These are phyloP conservation scores for Chlamydotis undulata DNA, from an alignment of 2,113 vertebrate genomes.

Conservation along the genomic window DNA sequence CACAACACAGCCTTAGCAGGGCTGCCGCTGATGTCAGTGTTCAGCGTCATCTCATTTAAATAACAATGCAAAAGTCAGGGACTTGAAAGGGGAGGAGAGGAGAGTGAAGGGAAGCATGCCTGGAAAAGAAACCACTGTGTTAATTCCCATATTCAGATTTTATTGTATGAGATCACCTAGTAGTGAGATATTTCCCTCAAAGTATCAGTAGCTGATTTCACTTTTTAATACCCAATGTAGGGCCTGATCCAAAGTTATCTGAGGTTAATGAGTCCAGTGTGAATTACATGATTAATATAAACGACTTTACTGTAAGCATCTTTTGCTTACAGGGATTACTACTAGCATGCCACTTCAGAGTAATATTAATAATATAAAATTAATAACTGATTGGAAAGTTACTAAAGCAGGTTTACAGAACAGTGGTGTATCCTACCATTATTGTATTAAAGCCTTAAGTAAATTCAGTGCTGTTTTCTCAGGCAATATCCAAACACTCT, in stretches of 20 bases:
- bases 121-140: neutral
- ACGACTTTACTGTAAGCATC: neutral
- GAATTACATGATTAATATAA: constrained; percentile 33
- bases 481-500: neutral
- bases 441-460: neutral
- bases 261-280: neutral
- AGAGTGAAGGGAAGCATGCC: neutral
- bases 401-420: neutral
- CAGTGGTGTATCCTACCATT: neutral
- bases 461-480: neutral
- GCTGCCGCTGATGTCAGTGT: neutral
- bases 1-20: neutral
- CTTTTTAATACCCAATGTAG: neutral
- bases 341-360: neutral
- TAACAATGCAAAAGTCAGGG: neutral
- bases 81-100: neutral
- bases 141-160: neutral
- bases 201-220: neutral
- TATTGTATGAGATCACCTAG: neutral
- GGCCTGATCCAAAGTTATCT: neutral
- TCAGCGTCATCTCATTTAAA: neutral
- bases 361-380: neutral
- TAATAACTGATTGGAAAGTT: neutral
- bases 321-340: neutral
- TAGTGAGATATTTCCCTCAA: neutral